These are phyloP conservation scores for Pseudorasbora parva DNA, from an alignment of 2,113 vertebrate genomes.

Conservation along the genomic window DNA sequence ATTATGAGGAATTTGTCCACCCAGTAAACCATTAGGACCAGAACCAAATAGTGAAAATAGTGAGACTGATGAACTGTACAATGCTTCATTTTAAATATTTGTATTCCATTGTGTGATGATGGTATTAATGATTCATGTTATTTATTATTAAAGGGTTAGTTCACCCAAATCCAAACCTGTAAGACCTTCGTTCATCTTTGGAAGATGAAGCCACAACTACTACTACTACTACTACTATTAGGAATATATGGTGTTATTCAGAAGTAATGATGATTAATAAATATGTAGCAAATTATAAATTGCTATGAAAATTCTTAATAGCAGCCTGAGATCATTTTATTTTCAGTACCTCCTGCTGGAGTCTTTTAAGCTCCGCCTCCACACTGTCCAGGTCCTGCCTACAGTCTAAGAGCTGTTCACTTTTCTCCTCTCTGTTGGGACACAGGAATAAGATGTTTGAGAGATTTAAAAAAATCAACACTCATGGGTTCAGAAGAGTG, in stretches of 20 bases:
- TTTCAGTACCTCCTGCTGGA: slow-evolving; percentile 89
- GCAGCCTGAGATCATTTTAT: slow-evolving; percentile 1
- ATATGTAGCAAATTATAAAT: neutral
- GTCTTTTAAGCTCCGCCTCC: slow-evolving; percentile 88
- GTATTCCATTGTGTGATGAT: too few species aligned
- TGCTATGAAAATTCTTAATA: neutral
- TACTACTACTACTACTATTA: too few species aligned
- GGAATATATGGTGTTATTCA: neutral
- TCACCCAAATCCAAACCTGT: too few species aligned
- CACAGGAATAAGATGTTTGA: slow-evolving; percentile 39
- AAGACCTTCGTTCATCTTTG: too few species aligned
- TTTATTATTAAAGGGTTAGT: too few species aligned
- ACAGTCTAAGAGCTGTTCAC: slow-evolving; percentile 93
- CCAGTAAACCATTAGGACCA: too few species aligned
- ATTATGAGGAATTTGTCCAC: too few species aligned
- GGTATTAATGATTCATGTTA: too few species aligned
- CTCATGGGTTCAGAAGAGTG: neutral
- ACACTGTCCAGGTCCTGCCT: slow-evolving; percentile 93
- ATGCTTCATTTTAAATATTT: too few species aligned
- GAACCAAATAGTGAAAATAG: too few species aligned
- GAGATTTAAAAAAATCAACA: neutral
- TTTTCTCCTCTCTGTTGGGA: slow-evolving; percentile 90
- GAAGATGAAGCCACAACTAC: too few species aligned
- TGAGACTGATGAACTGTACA: too few species aligned
- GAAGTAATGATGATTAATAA: neutral